A percentile compares a stretch with the other conserved stretches of the same genome.
These are phyloP conservation scores for Caenorhabditis macrosperma DNA, from an alignment of 2,888 invertebrate genomes.

Conservation along the genomic window DNA sequence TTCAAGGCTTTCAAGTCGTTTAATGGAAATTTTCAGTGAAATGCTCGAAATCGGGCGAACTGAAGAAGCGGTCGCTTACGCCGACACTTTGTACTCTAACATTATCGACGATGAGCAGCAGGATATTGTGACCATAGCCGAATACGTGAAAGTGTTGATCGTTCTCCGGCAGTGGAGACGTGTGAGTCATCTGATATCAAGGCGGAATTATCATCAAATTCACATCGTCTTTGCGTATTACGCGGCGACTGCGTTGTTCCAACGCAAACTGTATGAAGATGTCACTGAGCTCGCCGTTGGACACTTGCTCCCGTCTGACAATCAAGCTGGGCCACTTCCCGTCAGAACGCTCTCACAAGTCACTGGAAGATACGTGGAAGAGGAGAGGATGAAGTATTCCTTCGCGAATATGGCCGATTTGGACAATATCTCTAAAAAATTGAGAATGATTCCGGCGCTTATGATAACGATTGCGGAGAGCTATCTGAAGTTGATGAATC, in stretches of 20 bases:
- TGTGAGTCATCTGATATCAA: slow-evolving; percentile 33
- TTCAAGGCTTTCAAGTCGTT: neutral
- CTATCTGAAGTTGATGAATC: slow-evolving; percentile 57
- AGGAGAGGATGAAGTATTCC: slow-evolving; percentile 46
- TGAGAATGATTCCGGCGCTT: slow-evolving; percentile 33
- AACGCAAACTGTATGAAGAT: slow-evolving; percentile 56
- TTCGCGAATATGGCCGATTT: slow-evolving; percentile 51
- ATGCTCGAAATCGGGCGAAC: slow-evolving; percentile 57
- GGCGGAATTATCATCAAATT: slow-evolving; percentile 49
- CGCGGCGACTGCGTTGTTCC: slow-evolving; percentile 64
- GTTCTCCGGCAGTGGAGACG: slow-evolving; percentile 60
- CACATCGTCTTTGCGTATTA: slow-evolving; percentile 71
- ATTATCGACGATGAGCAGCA: slow-evolving; percentile 40
- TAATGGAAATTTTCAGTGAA: slow-evolving; percentile 45
- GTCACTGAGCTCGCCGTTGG: slow-evolving; percentile 57
- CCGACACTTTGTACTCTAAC: slow-evolving; percentile 49
- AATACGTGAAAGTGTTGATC: slow-evolving; percentile 53
- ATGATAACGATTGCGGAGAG: slow-evolving; percentile 57
- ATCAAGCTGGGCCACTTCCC: slow-evolving; percentile 15
- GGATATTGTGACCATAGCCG: slow-evolving; percentile 51
- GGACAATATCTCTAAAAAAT: slow-evolving; percentile 32
- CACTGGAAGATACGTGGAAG: slow-evolving; percentile 54
- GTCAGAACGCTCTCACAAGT: slow-evolving; percentile 43
- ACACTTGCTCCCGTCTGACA: slow-evolving; percentile 36
- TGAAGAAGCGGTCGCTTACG: slow-evolving; percentile 52